Evolutionary conservation across 2,113 vertebrate species (phyloP).

Genomic region (Thunnus maccoyii): DNA sequence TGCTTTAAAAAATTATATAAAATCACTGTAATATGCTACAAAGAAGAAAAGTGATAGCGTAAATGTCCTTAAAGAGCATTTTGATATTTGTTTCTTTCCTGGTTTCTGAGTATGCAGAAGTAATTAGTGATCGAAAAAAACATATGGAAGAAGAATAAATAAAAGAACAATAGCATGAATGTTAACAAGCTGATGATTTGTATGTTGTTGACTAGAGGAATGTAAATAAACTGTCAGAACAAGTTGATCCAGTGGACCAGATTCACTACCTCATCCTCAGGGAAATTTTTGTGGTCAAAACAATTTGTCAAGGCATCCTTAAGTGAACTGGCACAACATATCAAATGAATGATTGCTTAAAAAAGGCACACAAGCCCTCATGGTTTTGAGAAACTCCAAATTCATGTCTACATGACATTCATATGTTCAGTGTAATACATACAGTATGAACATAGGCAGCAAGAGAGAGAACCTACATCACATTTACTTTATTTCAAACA

Average conservation of each 20-base stretch:
- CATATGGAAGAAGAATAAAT: too few relatives aligned
- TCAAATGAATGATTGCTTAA: not conserved
- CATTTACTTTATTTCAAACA: too few relatives aligned
- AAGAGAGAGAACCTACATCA: too few relatives aligned
- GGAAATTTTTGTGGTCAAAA: not conserved
- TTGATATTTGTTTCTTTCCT: too few relatives aligned
- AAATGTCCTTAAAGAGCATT: too few relatives aligned
- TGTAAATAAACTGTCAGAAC: slow-evolving; percentile 15
- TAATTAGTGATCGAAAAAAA: too few relatives aligned
- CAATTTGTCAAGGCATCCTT: not conserved
- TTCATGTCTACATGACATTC: not conserved
- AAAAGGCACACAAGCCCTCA: not conserved
- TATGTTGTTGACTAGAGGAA: slow-evolving; percentile 3
- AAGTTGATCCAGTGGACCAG: not conserved
- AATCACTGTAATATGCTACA: too few relatives aligned
- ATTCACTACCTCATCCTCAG: not conserved
- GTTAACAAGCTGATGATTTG: not conserved
- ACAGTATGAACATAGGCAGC: not conserved
- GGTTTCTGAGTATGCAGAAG: too few relatives aligned
- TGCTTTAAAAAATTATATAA: too few relatives aligned
- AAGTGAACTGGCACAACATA: not conserved
- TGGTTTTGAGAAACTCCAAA: not conserved
- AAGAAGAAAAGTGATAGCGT: too few relatives aligned
- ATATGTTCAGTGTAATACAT: not conserved
- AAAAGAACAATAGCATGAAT: not conserved